These are phyloP conservation scores for Campoplex capitator DNA, from an alignment of 2,888 invertebrate genomes.

Conservation along the genomic window DNA sequence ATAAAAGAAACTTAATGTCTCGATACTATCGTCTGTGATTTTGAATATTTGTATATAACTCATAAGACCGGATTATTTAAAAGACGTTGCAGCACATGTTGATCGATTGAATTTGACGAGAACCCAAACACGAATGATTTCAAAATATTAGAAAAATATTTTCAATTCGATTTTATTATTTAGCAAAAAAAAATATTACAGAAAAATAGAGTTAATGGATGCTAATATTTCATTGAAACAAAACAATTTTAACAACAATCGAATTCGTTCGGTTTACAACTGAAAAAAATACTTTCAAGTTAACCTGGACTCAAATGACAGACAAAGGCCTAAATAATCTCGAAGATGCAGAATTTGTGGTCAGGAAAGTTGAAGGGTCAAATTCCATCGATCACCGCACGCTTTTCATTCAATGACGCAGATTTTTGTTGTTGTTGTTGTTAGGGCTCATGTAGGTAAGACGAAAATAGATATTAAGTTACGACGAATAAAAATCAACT, in stretches of 20 bases:
- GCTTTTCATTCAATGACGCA: neutral
- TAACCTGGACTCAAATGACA: neutral
- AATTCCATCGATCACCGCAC: constrained; percentile 28
- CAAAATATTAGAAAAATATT: neutral
- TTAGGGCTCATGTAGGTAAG: neutral
- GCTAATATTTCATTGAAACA: neutral
- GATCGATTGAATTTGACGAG: constrained; percentile 47
- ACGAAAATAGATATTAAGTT: constrained; percentile 7
- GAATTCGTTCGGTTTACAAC: neutral
- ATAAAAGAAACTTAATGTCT: constrained; percentile 57
- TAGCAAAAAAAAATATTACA: neutral
- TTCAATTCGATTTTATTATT: neutral
- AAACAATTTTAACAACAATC: neutral
- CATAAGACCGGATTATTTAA: constrained; percentile 57
- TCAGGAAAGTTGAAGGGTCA: neutral
- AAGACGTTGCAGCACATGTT: constrained; percentile 30
- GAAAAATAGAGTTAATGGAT: neutral
- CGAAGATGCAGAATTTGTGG: neutral
- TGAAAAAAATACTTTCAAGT: neutral
- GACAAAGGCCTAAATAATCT: constrained; percentile 18
- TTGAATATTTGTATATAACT: constrained; percentile 64
- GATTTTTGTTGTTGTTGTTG: neutral
- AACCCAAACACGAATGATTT: constrained; percentile 25
- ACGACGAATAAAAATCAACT: constrained; percentile 16
- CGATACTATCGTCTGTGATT: constrained; percentile 72